Evolutionary conservation across 2,797 vertebrate genomes (phyloP), one percentile per base, ranked within the genome.

Genomic region (Echiichthys vipera): DNA sequence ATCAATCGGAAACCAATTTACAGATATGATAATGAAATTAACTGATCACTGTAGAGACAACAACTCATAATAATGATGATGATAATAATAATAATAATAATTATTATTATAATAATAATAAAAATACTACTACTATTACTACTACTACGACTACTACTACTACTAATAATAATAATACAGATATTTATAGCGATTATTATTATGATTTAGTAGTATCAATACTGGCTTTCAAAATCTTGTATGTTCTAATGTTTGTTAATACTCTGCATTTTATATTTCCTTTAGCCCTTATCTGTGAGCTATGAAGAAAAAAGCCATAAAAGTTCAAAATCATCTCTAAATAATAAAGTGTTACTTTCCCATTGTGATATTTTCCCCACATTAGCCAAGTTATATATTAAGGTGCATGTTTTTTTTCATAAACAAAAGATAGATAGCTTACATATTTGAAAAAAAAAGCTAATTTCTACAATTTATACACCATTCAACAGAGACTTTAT

Each of bases 401-500:
- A 2, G 3, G 20, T 39, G n/a, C 8, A 43, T 67, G 17, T 46
- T 51, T 40, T 45, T 12, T 53, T 12, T 57, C n/a, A n/a, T n/a
- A n/a, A n/a, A n/a, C 2, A 32, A 45, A 49, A 46, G 55, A 34
- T 37, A 32, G 8, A 34, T 46, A 5, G 2, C 30, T 34, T n/a
- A n/a, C n/a, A n/a, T n/a, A 54, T 30, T 34, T 39, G 1, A 1
- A 37, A 74, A 78, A 68, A 75, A 67, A 57, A 51, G 12, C 3
- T 46, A 10, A 50, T 30, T 54, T 36, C 46, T 7, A 55, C 59
- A 81, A 45, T 18, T 39, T 58, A 74, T 53, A 89, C 89, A 93
- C 93, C 92, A 95, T 94, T 94, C 88, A 94, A 95, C 92, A 94
- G 82, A 94, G 88, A 95, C 89, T 94, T 95, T 93, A 93, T 93